A percentile compares a stretch with the other conserved stretches of the same genome.
Evolutionary conservation across 2,113 vertebrate species (phyloP).

Genomic region (Sula dactylatra): DNA sequence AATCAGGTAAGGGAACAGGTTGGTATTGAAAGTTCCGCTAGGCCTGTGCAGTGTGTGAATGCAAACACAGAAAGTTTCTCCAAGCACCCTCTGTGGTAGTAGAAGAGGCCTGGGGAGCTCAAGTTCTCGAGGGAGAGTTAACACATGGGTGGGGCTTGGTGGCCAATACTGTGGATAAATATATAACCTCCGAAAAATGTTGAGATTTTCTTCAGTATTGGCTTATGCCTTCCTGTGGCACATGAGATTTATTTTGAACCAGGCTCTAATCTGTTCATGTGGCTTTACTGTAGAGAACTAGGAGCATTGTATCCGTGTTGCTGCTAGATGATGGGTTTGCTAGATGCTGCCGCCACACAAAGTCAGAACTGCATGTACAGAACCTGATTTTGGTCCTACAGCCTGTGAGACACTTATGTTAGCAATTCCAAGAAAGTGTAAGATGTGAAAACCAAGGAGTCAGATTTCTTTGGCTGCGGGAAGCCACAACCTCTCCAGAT

Average conservation of each 20-base stretch:
- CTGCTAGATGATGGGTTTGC: not conserved
- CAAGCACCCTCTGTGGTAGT: rapidly evolving
- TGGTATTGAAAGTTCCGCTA: not conserved
- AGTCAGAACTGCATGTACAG: not conserved
- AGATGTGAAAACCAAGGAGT: not conserved
- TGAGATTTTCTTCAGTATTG: not conserved
- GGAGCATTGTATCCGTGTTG: not conserved
- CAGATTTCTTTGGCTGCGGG: not conserved
- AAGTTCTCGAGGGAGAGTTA: not conserved
- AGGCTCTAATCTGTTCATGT: not conserved
- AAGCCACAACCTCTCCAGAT: not conserved
- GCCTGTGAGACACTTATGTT: not conserved
- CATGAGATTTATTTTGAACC: not conserved
- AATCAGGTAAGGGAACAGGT: not conserved
- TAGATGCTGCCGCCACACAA: not conserved
- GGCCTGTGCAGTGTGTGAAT: not conserved
- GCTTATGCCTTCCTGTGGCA: not conserved
- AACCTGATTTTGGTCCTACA: not conserved
- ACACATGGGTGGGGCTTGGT: not conserved
- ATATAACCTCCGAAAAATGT: not conserved
- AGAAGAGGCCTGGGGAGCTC: not conserved
- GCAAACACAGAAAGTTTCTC: not conserved
- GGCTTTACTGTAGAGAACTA: not conserved
- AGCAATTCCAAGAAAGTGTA: not conserved
- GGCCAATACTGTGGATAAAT: not conserved